Evolutionary conservation across 2,797 vertebrate genomes (phyloP), one percentile per base, ranked within the genome.

Genomic region (Coreius guichenoti): DNA sequence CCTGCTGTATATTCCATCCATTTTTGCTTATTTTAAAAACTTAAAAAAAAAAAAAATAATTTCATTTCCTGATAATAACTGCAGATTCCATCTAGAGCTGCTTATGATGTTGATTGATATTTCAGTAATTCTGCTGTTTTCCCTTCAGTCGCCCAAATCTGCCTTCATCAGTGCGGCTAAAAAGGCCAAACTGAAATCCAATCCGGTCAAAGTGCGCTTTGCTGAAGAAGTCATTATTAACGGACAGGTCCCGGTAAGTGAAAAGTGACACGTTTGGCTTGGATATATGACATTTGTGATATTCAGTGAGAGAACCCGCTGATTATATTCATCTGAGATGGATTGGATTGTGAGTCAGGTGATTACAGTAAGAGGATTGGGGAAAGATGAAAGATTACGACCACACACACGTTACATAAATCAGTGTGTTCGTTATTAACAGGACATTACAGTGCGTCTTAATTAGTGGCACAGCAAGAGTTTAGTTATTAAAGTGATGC

Each of bases 81-180:
- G 72, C 16, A 16, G 45, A 29, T 17, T 29, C n/a, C 26, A 31
- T 51, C 17, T 75, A 29, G 47, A 75, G 19, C 72, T 19, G n/a
- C 8, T 78, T 12, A 63, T 78, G 43, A 12, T 31, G 31, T 43
- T 43, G 6, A 49, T 16, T 67, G 14, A 36, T 31, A 5, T 45
- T 8, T 23, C 14, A 63, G 29, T 79, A 0, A 73, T 49, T 5
- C 21, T 31, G 13, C 81, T 85, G 58, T 78, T 78, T 74, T 3
- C 5, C 14, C 81, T 89, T 47, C 93, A 99, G 98, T 99, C 97
- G 89, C 98, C 98, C 86, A 99, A 99, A 94, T 99, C 98, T 79
- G 98, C 98, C 90, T 99, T 99, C 95, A 99, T 99, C 94, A 99
- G 98, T 89, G 98, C 98, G 93, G 98, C 98, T 91, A 99, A 99